phyloP scores from a whole-genome alignment of 2,113 vertebrate species.

The Arvicanthis niloticus region DNA sequence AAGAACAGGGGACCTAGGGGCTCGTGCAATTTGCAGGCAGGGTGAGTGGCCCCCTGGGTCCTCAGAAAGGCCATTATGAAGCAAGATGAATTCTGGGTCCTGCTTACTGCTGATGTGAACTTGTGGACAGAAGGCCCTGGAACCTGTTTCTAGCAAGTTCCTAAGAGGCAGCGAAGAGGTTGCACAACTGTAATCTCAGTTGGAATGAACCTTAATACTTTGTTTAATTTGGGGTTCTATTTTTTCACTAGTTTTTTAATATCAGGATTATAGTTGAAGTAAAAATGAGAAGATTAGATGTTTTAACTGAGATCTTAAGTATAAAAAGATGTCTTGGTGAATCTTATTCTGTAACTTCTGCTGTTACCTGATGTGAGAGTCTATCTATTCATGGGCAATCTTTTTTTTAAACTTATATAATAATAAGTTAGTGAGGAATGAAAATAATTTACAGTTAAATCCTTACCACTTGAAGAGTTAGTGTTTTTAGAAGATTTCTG shows the following conservation, averaged over 20 bases:
- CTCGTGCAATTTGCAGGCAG: fast-evolving
- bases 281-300: slow-evolving; percentile 38
- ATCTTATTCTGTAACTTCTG: slow-evolving; percentile 65
- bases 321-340: slow-evolving; percentile 45
- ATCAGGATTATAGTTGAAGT: slow-evolving; percentile 34
- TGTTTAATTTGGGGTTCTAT: slow-evolving; percentile 23
- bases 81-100: neutral
- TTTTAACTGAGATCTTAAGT: neutral
- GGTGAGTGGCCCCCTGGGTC: neutral
- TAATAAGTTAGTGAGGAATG: neutral
- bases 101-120: neutral
- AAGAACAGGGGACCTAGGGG: neutral
- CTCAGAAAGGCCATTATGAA: neutral
- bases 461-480: neutral
- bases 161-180: neutral
- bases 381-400: slow-evolving; percentile 1
- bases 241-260: neutral
- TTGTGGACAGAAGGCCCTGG: neutral
- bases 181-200: neutral
- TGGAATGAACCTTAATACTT: slow-evolving; percentile 48
- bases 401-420: neutral
- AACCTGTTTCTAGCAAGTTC: neutral
- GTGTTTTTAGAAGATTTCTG: slow-evolving; percentile 21
- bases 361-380: slow-evolving; percentile 60
- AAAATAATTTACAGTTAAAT: neutral